Conservation (phyloP, 2,113 vertebrate genomes). For the Oxyruncus cristatus region DNA sequence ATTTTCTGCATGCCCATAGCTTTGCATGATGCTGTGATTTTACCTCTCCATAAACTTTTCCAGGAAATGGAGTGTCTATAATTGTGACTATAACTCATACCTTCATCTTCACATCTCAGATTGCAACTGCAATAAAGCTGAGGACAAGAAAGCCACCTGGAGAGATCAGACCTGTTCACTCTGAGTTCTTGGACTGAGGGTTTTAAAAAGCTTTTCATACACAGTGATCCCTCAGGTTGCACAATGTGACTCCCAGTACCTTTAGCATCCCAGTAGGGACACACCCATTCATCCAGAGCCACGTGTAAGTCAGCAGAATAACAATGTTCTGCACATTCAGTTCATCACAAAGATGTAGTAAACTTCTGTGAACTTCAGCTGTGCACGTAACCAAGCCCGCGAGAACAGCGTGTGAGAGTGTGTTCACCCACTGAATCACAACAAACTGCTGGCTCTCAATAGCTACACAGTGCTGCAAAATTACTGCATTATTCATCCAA, state of each 20-base stretch:
- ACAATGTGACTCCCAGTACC: background rate
- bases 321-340: background rate
- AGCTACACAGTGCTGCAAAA: background rate
- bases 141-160: background rate
- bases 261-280: background rate
- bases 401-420: background rate
- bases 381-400: background rate
- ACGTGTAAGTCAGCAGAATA: background rate
- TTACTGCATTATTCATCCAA: background rate
- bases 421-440: background rate
- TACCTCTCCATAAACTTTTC: background rate
- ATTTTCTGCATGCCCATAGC: background rate
- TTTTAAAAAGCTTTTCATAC: background rate
- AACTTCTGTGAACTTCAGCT: background rate
- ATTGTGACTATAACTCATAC: background rate
- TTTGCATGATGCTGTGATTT: background rate
- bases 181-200: background rate
- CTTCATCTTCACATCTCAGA: background rate
- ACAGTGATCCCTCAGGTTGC: background rate
- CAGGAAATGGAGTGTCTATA: background rate
- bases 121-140: background rate
- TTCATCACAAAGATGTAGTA: background rate
- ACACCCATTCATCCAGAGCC: slow-evolving; percentile 1
- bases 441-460: background rate
- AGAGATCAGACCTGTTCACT: background rate